Evolutionary conservation across 2,113 vertebrate species (phyloP).

Genomic region (Clupea harengus): DNA sequence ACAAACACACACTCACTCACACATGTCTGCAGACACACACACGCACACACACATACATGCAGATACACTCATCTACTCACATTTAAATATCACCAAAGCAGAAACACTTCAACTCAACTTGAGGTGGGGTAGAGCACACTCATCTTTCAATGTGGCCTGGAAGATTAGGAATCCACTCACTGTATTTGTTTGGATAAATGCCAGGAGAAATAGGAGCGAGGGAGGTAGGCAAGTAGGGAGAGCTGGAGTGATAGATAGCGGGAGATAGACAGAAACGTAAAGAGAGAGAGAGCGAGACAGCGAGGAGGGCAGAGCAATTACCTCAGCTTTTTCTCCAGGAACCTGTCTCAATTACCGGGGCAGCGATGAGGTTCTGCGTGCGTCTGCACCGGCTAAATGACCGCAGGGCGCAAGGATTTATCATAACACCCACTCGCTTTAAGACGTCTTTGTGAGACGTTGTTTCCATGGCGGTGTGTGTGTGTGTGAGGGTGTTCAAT

Average conservation of each 20-base stretch:
- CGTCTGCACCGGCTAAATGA: background rate
- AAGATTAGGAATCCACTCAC: conserved; percentile 2
- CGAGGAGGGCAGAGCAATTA: background rate
- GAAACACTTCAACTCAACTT: background rate
- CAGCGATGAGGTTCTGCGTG: background rate
- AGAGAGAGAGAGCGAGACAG: background rate
- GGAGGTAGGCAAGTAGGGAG: background rate
- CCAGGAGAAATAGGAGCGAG: background rate
- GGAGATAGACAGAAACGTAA: background rate
- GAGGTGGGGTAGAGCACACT: background rate
- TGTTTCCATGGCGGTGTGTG: background rate
- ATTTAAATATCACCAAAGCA: background rate
- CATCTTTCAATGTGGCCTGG: background rate
- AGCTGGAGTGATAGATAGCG: background rate
- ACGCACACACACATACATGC: background rate
- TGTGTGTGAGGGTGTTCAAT: background rate
- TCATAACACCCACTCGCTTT: background rate
- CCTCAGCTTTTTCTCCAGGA: conserved; percentile 1
- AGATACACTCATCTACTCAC: background rate
- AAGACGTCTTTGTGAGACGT: background rate
- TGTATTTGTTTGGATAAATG: conserved; percentile 5
- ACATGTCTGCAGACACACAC: background rate
- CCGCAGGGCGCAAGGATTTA: background rate
- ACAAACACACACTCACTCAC: background rate
- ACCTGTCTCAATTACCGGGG: background rate